Evolutionary conservation across 2,113 vertebrate genomes (phyloP), one percentile per base, ranked within the genome.

Genomic region (Coreoperca whiteheadi): DNA sequence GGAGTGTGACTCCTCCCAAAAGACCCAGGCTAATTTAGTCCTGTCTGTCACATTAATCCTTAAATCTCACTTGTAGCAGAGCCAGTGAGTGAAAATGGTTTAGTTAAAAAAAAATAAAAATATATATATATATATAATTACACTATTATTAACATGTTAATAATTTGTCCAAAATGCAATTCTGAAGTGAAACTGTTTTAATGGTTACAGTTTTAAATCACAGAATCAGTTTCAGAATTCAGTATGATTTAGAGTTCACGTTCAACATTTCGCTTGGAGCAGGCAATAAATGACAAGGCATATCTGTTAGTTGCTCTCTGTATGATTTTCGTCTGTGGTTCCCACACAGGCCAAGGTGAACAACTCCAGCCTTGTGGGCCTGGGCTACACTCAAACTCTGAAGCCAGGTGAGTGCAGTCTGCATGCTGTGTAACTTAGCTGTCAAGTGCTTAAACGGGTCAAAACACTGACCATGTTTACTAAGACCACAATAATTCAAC

Each of bases 311-410:
- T 10, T 63, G 12, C 41, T 56, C 21, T 81, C 2, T 65, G 8
- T 53, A 2, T 74, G 18, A 69, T 46, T 54, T 81, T 30, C 20
- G 39, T 78, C 1, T 86, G 41, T 46, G 10, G 3, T 69, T 82
- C 48, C 30, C 63, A 48, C 21, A 30, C 86, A 99, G 98, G 98
- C 97, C 90, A 99, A 99, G 96, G 98, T 99, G 94, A 99, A 99
- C 94, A 99, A 99, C 90, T 99, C 98, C 86, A 99, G 98, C 87
- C 97, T 99, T 15, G 97, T 99, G 10, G 98, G 98, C 50, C 95
- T 99, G 92, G 98, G 98, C 91, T 99, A 99, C 84, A 98, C 97
- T 93, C 98, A 99, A 93, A 98, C 96, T 80, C 94, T 99, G 90
- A 99, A 98, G 92, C 98, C 98, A 95, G 98, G 98, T 99, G 91